Conservation (phyloP, 2,888 invertebrate species). For the Tenthredo livida region DNA sequence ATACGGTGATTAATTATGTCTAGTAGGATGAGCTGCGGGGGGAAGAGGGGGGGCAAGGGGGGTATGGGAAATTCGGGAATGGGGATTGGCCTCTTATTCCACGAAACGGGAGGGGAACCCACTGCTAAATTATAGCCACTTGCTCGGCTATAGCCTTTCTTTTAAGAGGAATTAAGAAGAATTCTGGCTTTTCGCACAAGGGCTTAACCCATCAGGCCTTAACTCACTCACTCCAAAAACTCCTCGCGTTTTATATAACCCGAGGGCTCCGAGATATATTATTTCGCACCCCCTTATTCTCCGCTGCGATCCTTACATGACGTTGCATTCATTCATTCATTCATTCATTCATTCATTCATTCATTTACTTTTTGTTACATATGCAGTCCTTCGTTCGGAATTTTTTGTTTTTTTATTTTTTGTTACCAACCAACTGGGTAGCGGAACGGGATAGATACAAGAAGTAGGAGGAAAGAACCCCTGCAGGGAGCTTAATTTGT, state of each 20-base stretch:
- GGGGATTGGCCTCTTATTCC: neutral
- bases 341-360: neutral
- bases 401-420: no score
- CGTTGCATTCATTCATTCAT: neutral
- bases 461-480: neutral
- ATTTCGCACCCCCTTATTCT: neutral
- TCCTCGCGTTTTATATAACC: neutral
- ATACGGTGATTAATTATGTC: constrained; percentile 49
- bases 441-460: neutral
- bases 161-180: constrained; percentile 51
- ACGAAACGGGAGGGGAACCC: neutral
- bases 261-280: neutral
- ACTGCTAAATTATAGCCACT: constrained; percentile 46
- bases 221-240: constrained; percentile 12
- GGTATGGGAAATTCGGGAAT: neutral
- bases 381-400: no score
- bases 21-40: neutral
- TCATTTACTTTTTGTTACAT: no score
- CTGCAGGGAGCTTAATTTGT: constrained; percentile 58
- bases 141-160: constrained; percentile 40
- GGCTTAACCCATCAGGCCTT: constrained; percentile 40
- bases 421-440: neutral
- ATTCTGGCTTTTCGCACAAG: constrained; percentile 44
- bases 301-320: neutral
- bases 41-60: neutral